Percentiles rank a stretch among this genome's conserved stretches.
These are phyloP conservation scores for Glyptemys insculpta DNA, from an alignment of 2,797 vertebrate genomes.

Conservation along the genomic window DNA sequence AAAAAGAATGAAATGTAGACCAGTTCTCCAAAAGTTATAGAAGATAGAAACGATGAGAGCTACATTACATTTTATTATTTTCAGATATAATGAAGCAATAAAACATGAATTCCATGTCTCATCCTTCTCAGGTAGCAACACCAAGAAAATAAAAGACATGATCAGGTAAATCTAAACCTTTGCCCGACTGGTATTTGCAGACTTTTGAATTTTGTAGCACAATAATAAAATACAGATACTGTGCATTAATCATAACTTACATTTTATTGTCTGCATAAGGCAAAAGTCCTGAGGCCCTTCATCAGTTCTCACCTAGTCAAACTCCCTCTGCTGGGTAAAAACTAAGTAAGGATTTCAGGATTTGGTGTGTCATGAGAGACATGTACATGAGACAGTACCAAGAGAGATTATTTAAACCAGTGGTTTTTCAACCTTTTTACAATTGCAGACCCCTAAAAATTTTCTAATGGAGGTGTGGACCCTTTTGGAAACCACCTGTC, in stretches of 20 bases:
- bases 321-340: background rate
- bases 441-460: background rate
- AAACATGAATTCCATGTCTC: background rate
- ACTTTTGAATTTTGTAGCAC: background rate
- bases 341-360: background rate
- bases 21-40: rapidly evolving
- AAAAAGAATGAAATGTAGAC: background rate
- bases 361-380: background rate
- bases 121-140: background rate
- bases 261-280: background rate
- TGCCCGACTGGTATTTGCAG: background rate
- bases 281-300: background rate
- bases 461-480: background rate
- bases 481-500: background rate
- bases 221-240: background rate
- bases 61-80: background rate
- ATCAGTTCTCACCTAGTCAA: background rate
- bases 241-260: background rate
- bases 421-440: background rate
- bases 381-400: background rate
- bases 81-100: background rate
- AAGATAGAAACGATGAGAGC: background rate
- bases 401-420: background rate
- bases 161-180: background rate
- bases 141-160: background rate